These are phyloP conservation scores for Scolopax rusticola DNA, from an alignment of 2,797 vertebrate genomes.

Conservation along the genomic window DNA sequence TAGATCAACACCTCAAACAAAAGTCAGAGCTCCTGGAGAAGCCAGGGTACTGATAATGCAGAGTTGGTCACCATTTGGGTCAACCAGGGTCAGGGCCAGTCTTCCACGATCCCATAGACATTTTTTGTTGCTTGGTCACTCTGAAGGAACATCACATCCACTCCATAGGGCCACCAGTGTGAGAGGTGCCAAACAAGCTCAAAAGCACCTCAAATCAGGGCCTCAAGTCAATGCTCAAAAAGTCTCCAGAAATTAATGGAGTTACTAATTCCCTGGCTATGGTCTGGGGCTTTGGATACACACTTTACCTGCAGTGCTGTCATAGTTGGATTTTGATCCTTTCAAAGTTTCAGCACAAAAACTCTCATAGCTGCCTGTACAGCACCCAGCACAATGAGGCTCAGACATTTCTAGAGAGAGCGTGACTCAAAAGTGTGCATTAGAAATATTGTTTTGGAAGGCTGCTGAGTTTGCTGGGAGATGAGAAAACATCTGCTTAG, in stretches of 20 bases:
- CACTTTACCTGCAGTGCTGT: background rate
- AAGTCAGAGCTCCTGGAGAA: background rate
- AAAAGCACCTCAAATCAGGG: background rate
- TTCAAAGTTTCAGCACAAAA: background rate
- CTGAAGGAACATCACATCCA: background rate
- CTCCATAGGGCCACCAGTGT: rapidly evolving
- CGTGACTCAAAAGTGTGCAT: background rate
- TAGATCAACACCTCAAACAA: background rate
- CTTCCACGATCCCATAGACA: background rate
- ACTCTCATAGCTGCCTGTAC: background rate
- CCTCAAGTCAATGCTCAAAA: background rate
- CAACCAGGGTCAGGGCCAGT: background rate
- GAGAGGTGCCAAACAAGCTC: background rate
- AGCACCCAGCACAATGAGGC: background rate
- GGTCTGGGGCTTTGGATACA: background rate
- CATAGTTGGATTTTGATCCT: background rate
- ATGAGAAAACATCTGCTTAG: background rate
- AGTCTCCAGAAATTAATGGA: background rate
- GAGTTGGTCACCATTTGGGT: background rate
- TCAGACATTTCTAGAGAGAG: background rate
- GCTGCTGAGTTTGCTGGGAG: background rate
- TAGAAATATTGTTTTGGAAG: background rate
- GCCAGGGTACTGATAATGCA: background rate
- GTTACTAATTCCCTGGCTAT: rapidly evolving
- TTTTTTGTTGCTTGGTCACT: background rate